phyloP scores from a whole-genome alignment of 2,888 invertebrate species.

The Diaphora mendica region DNA sequence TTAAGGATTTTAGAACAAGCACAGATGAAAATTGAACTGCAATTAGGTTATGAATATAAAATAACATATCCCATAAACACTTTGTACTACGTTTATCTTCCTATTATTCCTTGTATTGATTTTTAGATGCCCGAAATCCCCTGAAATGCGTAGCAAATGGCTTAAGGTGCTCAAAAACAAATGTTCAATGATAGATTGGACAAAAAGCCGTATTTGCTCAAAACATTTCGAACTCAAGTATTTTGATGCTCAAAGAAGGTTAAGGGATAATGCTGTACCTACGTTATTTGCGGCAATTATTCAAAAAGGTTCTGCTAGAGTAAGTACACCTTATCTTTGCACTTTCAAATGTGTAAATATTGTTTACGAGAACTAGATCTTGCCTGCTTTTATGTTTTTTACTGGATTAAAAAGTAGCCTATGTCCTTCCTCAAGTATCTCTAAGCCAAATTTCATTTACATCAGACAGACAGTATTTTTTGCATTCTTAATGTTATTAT shows the following conservation, averaged over 20 bases:
- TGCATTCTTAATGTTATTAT: too few species aligned
- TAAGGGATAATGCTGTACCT: conserved; percentile 73
- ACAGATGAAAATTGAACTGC: neutral
- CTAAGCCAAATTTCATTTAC: too few species aligned
- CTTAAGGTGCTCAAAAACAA: conserved; percentile 68
- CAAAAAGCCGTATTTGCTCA: conserved; percentile 75
- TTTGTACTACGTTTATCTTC: neutral
- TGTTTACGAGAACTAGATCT: too few species aligned
- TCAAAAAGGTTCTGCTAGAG: conserved; percentile 47
- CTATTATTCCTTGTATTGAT: neutral
- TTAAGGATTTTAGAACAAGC: neutral
- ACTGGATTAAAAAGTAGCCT: too few species aligned
- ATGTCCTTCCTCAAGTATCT: too few species aligned
- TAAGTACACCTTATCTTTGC: conserved; percentile 28
- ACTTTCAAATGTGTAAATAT: too few species aligned
- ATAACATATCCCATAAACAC: neutral
- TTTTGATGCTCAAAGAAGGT: conserved; percentile 70
- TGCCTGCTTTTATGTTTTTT: too few species aligned
- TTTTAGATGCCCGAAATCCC: conserved; percentile 68
- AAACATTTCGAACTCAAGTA: conserved; percentile 76
- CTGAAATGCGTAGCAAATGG: conserved; percentile 76
- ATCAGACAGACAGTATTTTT: too few species aligned
- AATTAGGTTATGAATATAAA: neutral
- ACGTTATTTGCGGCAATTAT: conserved; percentile 61
- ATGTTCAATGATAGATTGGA: conserved; percentile 72